phyloP scores from a whole-genome alignment of 2,888 invertebrate species.

The Poecilus cupreus region DNA sequence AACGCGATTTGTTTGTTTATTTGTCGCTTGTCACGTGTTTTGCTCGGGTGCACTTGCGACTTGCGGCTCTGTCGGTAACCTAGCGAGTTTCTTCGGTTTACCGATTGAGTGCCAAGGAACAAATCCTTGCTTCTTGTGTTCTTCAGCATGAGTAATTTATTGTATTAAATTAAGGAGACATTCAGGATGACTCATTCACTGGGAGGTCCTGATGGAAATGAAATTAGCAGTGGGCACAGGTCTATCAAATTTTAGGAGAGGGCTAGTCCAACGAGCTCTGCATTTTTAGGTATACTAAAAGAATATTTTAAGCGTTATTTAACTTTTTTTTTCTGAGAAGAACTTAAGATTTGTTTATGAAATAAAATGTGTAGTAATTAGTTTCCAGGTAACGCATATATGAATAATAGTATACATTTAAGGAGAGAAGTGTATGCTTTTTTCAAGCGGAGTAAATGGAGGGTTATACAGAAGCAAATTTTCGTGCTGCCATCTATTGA shows the following conservation, averaged over 20 bases:
- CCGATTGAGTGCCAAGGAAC: neutral
- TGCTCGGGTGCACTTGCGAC: conserved; percentile 1
- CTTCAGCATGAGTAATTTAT: conserved; percentile 48
- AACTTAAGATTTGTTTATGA: too few relatives aligned
- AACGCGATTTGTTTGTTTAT: conserved; percentile 41
- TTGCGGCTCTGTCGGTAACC: neutral
- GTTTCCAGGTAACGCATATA: too few relatives aligned
- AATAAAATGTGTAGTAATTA: too few relatives aligned
- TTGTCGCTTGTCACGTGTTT: conserved; percentile 25
- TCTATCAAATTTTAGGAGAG: neutral
- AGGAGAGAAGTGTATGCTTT: too few relatives aligned
- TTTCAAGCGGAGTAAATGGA: too few relatives aligned
- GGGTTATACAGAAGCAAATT: too few relatives aligned
- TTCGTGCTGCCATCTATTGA: too few relatives aligned
- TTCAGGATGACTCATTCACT: conserved; percentile 46
- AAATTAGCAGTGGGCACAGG: conserved; percentile 50
- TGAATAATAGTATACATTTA: too few relatives aligned
- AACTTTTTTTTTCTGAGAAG: too few relatives aligned
- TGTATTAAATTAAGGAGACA: conserved; percentile 49
- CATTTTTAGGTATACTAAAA: too few relatives aligned
- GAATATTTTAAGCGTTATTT: too few relatives aligned
- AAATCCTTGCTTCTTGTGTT: conserved; percentile 48
- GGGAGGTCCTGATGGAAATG: conserved; percentile 46
- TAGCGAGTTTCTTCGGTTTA: neutral
- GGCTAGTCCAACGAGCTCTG: too few relatives aligned